Base-by-base conservation (phyloP, 2,797 vertebrate species). In the Zenarchopterus dispar region DNA sequence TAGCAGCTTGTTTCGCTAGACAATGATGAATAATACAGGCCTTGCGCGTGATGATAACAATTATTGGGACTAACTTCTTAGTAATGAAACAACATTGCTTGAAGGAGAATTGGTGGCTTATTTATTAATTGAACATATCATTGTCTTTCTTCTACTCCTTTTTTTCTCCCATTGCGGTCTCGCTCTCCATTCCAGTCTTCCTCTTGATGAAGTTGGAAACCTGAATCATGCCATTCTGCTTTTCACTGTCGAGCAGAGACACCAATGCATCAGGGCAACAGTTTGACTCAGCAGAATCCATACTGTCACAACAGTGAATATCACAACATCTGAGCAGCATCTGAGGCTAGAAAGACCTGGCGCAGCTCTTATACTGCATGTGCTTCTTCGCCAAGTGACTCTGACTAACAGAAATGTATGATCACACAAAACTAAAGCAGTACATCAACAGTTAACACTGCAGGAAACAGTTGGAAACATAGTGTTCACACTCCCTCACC, bases 191-290 rank as follows among this genome's bases (percentile, higher is more conserved):
- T 39, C n/a, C 53, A 77, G 18, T 61, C 62, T 61, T 77, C 58
- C 63, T 74, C 73, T 56, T 28, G 72, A 56, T 64, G 80, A 85
- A 84, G 82, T 79, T 75, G 62, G 73, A 84, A 69, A 87, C 56
- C 44, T 83, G 72, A 78, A 86, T 74, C 74, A 70, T 73, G 70
- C 63, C 62, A 3, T 58, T 77, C 70, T 84, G 83, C 69, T 77
- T 76, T 62, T 82, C 49, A 52, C 80, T 87, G 84, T 75, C 17
- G 43, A 62, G 63, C 41, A 54, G 52, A 84, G 47, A 81, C 65
- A 84, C 57, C 68, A 71, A 61, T 22, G 43, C 51, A 59, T 87
- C 44, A 81, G 67, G 64, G 62, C 56, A 70, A 72, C 49, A 51
- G 56, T 51, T 80, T 52, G 21, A 28, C 62, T 77, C 56, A 70